Conservation (phyloP, 2,888 invertebrate species). For the Drosophila anomelani region DNA sequence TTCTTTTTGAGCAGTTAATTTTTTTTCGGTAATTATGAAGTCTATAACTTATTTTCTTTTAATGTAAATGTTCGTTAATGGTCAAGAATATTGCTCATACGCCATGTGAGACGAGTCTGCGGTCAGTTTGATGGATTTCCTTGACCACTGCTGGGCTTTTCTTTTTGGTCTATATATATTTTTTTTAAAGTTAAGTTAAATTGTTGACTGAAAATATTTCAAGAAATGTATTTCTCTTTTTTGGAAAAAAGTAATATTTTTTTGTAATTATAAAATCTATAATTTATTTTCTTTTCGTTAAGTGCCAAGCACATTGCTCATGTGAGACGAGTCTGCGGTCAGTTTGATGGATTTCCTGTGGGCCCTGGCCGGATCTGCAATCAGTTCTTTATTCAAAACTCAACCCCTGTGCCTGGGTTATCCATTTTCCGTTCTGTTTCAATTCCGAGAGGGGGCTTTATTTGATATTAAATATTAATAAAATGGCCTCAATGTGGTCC, state of each 20-base stretch:
- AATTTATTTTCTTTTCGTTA: constrained; percentile 19
- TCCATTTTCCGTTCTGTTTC: constrained; percentile 61
- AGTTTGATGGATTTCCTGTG: constrained; percentile 68
- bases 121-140: constrained; percentile 73
- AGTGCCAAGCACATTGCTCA: constrained; percentile 57
- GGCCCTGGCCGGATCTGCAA: constrained; percentile 16
- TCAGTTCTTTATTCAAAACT: constrained; percentile 70
- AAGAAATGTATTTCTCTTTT: background rate
- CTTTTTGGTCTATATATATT: constrained; percentile 2
- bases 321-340: constrained; percentile 58
- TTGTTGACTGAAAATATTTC: background rate
- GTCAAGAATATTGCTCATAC: constrained; percentile 54
- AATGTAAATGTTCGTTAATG: constrained; percentile 38
- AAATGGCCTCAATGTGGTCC: constrained; percentile 79
- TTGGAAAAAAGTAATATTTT: no score
- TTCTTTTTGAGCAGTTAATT: background rate
- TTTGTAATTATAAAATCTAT: constrained; percentile 1
- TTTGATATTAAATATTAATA: constrained; percentile 82
- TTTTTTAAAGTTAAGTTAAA: background rate
- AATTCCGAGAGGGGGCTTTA: constrained; percentile 57
- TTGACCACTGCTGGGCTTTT: constrained; percentile 20
- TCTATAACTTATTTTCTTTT: constrained; percentile 1
- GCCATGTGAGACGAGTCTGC: constrained; percentile 47
- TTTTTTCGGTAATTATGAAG: background rate
- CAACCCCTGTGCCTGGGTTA: constrained; percentile 48